Percentiles rank a stretch among this genome's conserved stretches.
Evolutionary conservation across 1,140 invertebrate species (phyloP).

Genomic region (Anthonomus grandis): DNA sequence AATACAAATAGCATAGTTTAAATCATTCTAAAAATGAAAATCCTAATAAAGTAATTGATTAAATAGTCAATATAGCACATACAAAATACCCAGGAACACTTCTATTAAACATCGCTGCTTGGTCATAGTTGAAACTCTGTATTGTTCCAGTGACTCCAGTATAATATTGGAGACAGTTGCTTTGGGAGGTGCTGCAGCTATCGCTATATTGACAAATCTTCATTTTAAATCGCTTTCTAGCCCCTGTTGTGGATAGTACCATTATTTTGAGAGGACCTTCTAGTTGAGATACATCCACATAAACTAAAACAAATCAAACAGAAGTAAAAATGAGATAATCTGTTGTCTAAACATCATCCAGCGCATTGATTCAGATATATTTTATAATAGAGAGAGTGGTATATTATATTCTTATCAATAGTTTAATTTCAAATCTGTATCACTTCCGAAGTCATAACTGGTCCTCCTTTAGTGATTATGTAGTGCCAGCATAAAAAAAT

Average conservation of each 20-base stretch:
- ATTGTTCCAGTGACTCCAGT: conserved; percentile 58
- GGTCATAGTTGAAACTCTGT: conserved; percentile 70
- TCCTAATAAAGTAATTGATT: background rate
- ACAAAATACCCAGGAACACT: conserved; percentile 57
- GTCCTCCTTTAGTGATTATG: too few species aligned
- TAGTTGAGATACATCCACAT: conserved; percentile 63
- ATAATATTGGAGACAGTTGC: conserved; percentile 69
- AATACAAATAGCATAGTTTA: conserved; percentile 77
- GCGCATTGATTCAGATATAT: too few species aligned
- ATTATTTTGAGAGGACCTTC: conserved; percentile 62
- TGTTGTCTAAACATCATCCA: background rate
- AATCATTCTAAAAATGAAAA: conserved; percentile 62
- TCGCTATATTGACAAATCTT: conserved; percentile 57
- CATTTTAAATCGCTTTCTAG: conserved; percentile 61
- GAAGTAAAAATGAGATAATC: background rate
- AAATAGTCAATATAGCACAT: conserved; percentile 30
- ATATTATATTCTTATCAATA: too few species aligned
- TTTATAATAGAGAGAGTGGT: too few species aligned
- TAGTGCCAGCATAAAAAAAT: too few species aligned
- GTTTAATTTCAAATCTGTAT: too few species aligned
- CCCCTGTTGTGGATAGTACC: conserved; percentile 57
- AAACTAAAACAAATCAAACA: conserved; percentile 58
- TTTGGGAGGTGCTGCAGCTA: conserved; percentile 44
- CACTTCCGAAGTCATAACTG: too few species aligned
- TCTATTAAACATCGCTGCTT: conserved; percentile 53